Conservation (phyloP, 1,140 invertebrate genomes). For the Scylla paramamosain region DNA sequence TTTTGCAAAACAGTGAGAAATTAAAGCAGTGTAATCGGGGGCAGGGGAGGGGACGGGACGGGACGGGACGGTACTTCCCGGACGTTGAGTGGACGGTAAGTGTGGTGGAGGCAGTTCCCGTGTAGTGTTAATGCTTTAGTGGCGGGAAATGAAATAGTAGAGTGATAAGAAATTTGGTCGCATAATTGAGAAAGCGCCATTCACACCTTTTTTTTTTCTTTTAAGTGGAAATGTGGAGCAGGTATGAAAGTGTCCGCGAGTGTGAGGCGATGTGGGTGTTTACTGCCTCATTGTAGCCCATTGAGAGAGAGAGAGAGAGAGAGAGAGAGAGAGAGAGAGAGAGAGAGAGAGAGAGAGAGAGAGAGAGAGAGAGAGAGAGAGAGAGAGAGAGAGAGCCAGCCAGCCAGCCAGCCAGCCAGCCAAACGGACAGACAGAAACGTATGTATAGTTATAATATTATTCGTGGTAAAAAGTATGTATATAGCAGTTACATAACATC, state of each 20-base stretch:
- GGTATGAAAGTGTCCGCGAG: background rate
- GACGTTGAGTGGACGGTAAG: too few relatives aligned
- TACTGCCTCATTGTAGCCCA: background rate
- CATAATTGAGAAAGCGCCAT: background rate
- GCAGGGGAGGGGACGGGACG: background rate
- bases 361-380: background rate
- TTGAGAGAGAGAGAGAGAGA: background rate
- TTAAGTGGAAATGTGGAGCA: background rate
- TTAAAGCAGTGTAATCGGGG: too few relatives aligned
- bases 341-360: background rate
- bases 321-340: too few relatives aligned
- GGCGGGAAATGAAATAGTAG: background rate
- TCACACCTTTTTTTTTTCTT: background rate
- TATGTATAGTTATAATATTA: too few relatives aligned
- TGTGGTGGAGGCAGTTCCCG: too few relatives aligned
- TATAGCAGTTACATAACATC: too few relatives aligned
- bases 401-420: too few relatives aligned
- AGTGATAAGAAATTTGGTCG: background rate
- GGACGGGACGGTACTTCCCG: background rate
- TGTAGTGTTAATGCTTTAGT: too few relatives aligned
- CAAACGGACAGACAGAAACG: too few relatives aligned
- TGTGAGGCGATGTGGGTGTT: background rate
- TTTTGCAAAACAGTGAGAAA: background rate
- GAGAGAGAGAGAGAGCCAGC: background rate
- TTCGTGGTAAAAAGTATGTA: too few relatives aligned